Evolutionary conservation across 2,113 vertebrate genomes (phyloP).

Genomic region (Rousettus leschenaultii): DNA sequence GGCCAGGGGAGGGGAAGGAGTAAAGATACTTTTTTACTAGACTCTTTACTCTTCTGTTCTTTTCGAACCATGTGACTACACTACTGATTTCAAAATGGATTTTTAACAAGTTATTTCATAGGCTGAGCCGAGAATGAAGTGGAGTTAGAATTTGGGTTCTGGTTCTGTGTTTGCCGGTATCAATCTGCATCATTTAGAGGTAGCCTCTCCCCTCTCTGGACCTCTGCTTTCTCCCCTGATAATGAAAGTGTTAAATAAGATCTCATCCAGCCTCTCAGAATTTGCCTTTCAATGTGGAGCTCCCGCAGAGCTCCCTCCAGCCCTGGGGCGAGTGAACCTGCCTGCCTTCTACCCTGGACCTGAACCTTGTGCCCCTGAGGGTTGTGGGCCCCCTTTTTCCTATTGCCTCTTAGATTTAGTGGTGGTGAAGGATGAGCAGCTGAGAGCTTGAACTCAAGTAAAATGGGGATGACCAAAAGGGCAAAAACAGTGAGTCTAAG

Average conservation of each 20-base stretch:
- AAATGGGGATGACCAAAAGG: background rate
- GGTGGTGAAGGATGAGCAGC: background rate
- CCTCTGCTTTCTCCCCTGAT: background rate
- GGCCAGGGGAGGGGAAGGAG: background rate
- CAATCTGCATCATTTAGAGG: background rate
- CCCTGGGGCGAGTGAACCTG: accelerated
- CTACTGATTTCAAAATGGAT: slow-evolving; percentile 4
- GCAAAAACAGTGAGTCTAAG: background rate
- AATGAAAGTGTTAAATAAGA: background rate
- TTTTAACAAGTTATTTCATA: background rate
- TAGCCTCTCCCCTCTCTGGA: background rate
- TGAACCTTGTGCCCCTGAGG: background rate
- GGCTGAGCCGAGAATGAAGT: background rate
- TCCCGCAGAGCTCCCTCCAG: background rate
- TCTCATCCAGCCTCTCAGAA: background rate
- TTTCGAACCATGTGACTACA: background rate
- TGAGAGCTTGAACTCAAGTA: background rate
- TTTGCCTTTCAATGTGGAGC: background rate
- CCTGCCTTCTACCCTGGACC: background rate
- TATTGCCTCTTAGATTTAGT: background rate
- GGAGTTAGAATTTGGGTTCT: background rate
- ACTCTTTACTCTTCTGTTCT: background rate
- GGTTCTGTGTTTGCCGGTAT: background rate
- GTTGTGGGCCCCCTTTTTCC: background rate
- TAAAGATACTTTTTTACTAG: background rate